Evolutionary conservation across 2,113 vertebrate genomes (phyloP).

Genomic region (Polypterus senegalus): DNA sequence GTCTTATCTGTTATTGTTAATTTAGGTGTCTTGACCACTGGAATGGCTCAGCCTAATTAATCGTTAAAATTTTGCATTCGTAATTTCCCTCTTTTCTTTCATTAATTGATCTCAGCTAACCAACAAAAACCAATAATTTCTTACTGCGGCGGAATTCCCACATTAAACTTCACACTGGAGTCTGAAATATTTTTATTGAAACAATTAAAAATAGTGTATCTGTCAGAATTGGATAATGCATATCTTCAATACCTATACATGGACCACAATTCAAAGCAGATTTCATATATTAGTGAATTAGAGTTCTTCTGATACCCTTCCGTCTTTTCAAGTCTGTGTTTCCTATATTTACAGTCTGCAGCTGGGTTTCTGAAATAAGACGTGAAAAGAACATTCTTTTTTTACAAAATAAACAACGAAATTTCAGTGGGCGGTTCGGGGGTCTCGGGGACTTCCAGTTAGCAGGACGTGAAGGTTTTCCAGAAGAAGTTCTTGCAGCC

Average conservation of each 20-base stretch:
- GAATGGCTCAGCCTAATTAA: no score
- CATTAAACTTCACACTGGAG: conserved; percentile 6
- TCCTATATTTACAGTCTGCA: conserved; percentile 58
- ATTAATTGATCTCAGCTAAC: background rate
- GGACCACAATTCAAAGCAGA: conserved; percentile 44
- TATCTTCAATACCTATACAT: conserved; percentile 30
- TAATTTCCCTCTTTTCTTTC: conserved; percentile 1
- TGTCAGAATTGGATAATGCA: conserved; percentile 26
- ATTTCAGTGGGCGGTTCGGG: conserved; percentile 6
- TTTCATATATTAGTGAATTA: conserved; percentile 39
- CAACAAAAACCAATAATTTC: conserved; percentile 5
- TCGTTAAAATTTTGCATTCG: no score
- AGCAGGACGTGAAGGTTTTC: conserved; percentile 98
- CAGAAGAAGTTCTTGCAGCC: conserved; percentile 99
- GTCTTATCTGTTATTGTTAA: no score
- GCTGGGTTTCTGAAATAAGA: conserved; percentile 22
- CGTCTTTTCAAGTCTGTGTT: no score
- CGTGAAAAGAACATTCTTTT: background rate
- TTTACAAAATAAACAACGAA: background rate
- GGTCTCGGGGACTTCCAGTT: conserved; percentile 34
- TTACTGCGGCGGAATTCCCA: background rate
- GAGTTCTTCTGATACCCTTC: conserved; percentile 36
- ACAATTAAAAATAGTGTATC: conserved; percentile 55
- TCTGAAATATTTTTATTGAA: conserved; percentile 62
- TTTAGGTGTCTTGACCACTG: no score